Evolutionary conservation across 1,140 invertebrate genomes (phyloP), one percentile per base, ranked within the genome.

Genomic region (Papilio glaucus): DNA sequence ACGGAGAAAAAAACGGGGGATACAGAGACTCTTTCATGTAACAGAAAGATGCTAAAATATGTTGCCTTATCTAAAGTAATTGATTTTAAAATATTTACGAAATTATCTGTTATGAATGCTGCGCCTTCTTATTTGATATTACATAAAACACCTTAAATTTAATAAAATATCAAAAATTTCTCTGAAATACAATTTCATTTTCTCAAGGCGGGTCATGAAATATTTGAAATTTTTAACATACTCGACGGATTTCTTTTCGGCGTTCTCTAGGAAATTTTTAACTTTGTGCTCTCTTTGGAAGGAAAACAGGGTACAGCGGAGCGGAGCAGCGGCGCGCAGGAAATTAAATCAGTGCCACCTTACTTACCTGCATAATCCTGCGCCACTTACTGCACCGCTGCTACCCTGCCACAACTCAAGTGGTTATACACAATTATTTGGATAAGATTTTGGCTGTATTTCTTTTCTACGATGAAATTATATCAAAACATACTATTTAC

Each of bases 271-370:
- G 45, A 72, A 65, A 72, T 77, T 73, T 80, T 77, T 74, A 76
- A 75, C 74, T 72, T 73, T 71, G 53, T 69, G 33, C 65, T 67
- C 62, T 60, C 68, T 80, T 74, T 78, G 63, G 73, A 72, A 78
- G 74, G 79, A 73, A 81, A 81, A 79, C 68, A 63, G 80, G 76
- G 72, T 75, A 74, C 75, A 68, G 73, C 68, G 74, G 76, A 42
- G 61, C 74, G 71, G 74, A 72, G 77, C 82, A 80, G 73, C 74
- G 75, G 78, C 81, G 84, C 77, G 83, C 72, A 75, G 81, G 78
- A 88, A 88, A 88, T 88, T 88, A 85, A 86, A 85, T 88, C 85
- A 81, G 78, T 77, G 77, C 82, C 78, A 85, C 79, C 81, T 83
- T 82, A 83, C 77, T 85, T 80, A 78, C 77, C 75, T 82, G 80